These are phyloP conservation scores for Drosophila niveifrons DNA, from an alignment of 2,888 invertebrate genomes.

Conservation along the genomic window DNA sequence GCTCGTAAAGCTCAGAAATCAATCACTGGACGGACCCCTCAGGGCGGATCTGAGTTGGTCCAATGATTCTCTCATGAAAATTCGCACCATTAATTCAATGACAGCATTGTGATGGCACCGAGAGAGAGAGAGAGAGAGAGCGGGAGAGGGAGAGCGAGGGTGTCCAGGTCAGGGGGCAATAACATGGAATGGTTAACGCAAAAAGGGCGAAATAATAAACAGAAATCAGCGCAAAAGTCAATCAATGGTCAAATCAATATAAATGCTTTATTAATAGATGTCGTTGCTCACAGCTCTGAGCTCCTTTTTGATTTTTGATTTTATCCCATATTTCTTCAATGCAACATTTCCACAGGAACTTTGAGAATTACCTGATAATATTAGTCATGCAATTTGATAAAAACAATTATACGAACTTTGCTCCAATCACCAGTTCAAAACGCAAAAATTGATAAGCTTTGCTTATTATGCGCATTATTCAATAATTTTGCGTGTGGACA, in stretches of 20 bases:
- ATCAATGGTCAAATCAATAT: constrained; percentile 79
- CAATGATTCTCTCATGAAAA: constrained; percentile 72
- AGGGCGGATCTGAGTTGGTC: constrained; percentile 22
- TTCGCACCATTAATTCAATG: constrained; percentile 76
- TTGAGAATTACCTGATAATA: constrained; percentile 13
- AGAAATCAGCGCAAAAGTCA: constrained; percentile 73
- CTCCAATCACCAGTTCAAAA: constrained; percentile 35
- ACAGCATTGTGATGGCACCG: constrained; percentile 12
- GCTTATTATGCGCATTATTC: constrained; percentile 3
- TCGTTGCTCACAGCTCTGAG: constrained; percentile 7
- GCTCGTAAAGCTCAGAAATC: constrained; percentile 60
- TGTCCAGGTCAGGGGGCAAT: constrained; percentile 39
- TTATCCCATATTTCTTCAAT: neutral
- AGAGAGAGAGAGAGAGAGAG: neutral
- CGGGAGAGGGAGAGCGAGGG: neutral
- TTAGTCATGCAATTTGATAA: constrained; percentile 7
- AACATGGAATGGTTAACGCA: constrained; percentile 35
- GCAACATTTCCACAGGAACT: neutral
- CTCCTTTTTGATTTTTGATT: neutral
- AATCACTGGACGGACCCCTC: constrained; percentile 52
- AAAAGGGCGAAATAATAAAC: constrained; percentile 70
- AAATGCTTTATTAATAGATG: constrained; percentile 65
- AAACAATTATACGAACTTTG: constrained; percentile 30
- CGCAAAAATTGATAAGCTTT: constrained; percentile 20
- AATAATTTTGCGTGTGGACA: neutral